phyloP scores from a whole-genome alignment of 2,113 vertebrate species.

The Ctenodactylus gundi region DNA sequence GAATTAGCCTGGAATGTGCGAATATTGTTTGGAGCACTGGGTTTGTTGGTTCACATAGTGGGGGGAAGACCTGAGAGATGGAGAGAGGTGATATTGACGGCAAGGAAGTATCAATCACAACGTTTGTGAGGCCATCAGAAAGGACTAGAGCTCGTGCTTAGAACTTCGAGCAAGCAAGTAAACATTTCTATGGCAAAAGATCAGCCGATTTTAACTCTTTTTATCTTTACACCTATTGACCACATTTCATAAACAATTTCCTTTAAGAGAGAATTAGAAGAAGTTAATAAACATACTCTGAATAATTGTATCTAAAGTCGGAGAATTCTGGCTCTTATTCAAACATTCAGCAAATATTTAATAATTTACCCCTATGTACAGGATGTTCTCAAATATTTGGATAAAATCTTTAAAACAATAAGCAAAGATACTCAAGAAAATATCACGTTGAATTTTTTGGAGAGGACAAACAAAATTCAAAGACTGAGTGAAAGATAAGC shows the following conservation, averaged over 20 bases:
- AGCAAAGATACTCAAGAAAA: background rate
- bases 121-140: background rate
- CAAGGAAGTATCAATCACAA: background rate
- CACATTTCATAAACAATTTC: background rate
- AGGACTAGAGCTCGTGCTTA: background rate
- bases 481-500: fast-evolving
- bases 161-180: background rate
- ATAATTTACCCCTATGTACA: background rate
- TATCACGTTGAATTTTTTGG: background rate
- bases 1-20: background rate
- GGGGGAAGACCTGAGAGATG: background rate
- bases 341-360: background rate
- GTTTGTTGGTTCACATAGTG: background rate
- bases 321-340: background rate
- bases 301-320: background rate
- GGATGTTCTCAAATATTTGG: background rate
- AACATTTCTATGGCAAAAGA: background rate
- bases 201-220: background rate
- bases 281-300: background rate
- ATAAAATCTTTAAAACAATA: background rate
- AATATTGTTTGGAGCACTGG: background rate
- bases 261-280: background rate
- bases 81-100: background rate
- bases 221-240: background rate
- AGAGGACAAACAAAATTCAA: background rate